Evolutionary conservation across 2,888 invertebrate genomes (phyloP).

Genomic region (Axea sp.): DNA sequence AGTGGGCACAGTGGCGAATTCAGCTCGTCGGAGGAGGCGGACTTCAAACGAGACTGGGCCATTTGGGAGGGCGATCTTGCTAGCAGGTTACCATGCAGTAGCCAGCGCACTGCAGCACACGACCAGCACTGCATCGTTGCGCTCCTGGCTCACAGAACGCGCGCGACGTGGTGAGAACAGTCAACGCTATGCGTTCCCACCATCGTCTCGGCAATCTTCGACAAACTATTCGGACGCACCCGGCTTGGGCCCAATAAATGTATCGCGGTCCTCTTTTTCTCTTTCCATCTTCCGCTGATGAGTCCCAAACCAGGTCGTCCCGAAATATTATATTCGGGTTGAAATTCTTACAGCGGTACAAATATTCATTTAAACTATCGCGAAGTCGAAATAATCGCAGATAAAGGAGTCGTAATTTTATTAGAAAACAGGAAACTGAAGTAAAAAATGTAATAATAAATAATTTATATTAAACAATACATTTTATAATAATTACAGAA

Average conservation of each 20-base stretch:
- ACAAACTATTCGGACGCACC: constrained; percentile 70
- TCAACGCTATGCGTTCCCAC: constrained; percentile 78
- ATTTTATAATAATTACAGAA: too few species aligned
- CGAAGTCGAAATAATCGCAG: too few species aligned
- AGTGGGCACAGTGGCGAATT: constrained; percentile 57
- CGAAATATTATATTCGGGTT: constrained; percentile 48
- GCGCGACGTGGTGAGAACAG: constrained; percentile 78
- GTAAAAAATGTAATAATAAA: too few species aligned
- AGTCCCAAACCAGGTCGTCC: constrained; percentile 53
- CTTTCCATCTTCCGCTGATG: constrained; percentile 56
- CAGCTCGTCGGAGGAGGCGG: constrained; percentile 45
- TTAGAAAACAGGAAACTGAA: too few species aligned
- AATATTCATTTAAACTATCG: neutral
- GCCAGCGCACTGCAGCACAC: constrained; percentile 63
- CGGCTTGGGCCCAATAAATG: constrained; percentile 69
- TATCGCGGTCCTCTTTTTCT: constrained; percentile 61
- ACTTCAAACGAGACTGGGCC: constrained; percentile 45
- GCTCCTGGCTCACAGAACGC: constrained; percentile 66
- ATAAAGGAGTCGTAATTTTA: too few species aligned
- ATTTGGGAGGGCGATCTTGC: constrained; percentile 53
- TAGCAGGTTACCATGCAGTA: constrained; percentile 67
- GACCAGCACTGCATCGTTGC: constrained; percentile 67
- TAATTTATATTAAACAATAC: too few species aligned
- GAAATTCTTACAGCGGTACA: neutral
- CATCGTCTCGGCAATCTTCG: constrained; percentile 77